These are phyloP conservation scores for Caerostris extrusa DNA, from an alignment of 1,140 invertebrate genomes.

Conservation along the genomic window DNA sequence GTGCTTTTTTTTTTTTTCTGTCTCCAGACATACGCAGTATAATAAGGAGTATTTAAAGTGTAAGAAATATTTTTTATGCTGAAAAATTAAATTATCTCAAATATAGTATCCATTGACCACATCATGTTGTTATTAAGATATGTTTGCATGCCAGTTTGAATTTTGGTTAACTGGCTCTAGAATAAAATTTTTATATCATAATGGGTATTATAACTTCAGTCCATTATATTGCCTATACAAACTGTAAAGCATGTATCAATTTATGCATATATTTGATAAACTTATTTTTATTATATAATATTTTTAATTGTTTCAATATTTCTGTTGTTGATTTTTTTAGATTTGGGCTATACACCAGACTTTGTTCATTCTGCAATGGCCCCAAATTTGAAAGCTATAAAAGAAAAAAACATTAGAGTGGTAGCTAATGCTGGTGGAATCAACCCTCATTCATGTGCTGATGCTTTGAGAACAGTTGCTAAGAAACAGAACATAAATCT, in stretches of 20 bases:
- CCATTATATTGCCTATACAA: no score
- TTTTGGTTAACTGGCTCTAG: no score
- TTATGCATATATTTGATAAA: background rate
- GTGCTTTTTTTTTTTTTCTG: no score
- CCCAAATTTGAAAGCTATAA: conserved; percentile 83
- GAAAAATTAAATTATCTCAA: no score
- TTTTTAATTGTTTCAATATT: background rate
- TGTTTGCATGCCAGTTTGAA: no score
- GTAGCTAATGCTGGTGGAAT: conserved; percentile 84
- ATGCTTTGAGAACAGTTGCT: conserved; percentile 81
- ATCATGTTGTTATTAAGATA: no score
- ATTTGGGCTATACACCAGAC: conserved; percentile 84
- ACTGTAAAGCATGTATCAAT: no score
- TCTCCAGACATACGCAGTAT: no score
- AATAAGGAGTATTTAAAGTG: no score
- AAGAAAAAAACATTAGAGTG: conserved; percentile 83
- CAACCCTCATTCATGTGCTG: conserved; percentile 83
- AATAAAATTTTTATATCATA: no score
- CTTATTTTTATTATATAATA: background rate
- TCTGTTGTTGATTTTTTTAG: conserved; percentile 58
- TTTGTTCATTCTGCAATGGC: conserved; percentile 83
- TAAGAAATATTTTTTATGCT: no score
- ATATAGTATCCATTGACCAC: no score
- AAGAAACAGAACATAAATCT: conserved; percentile 81
- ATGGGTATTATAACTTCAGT: background rate